phyloP scores from a whole-genome alignment of 2,797 vertebrate genomes.

The Amazona ochrocephala region DNA sequence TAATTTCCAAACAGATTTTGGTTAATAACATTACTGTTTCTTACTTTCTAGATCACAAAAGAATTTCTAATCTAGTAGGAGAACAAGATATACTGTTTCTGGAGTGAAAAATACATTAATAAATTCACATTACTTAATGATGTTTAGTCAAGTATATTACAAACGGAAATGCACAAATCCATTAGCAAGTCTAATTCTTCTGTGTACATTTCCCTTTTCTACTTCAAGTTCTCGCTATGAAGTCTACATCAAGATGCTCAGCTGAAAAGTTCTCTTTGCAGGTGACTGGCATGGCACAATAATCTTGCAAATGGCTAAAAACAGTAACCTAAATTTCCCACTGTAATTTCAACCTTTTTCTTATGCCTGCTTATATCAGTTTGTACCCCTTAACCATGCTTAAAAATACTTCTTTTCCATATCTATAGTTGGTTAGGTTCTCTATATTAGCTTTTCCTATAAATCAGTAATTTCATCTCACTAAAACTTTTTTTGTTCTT shows the following conservation, averaged over 20 bases:
- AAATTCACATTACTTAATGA: neutral
- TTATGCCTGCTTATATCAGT: neutral
- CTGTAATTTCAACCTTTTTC: neutral
- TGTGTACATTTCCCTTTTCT: neutral
- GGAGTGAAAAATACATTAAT: neutral
- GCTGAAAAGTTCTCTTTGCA: neutral
- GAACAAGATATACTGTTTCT: neutral
- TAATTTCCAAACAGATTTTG: neutral
- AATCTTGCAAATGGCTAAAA: neutral
- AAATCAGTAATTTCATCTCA: neutral
- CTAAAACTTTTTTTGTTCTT: slow-evolving; percentile 7
- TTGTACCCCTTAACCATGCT: neutral
- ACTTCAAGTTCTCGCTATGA: neutral
- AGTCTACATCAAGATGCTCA: neutral
- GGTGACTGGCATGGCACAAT: neutral
- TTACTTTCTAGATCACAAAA: neutral
- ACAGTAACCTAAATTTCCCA: neutral
- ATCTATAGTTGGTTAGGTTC: neutral
- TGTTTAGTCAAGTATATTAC: neutral
- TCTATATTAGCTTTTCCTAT: neutral
- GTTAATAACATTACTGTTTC: neutral
- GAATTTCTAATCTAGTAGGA: neutral
- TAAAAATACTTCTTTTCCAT: neutral
- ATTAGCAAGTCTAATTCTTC: neutral
- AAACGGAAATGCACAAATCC: neutral